Evolutionary conservation across 2,888 invertebrate genomes (phyloP), one percentile per base, ranked within the genome.

Genomic region (Gastracanthus pulcherrimus): DNA sequence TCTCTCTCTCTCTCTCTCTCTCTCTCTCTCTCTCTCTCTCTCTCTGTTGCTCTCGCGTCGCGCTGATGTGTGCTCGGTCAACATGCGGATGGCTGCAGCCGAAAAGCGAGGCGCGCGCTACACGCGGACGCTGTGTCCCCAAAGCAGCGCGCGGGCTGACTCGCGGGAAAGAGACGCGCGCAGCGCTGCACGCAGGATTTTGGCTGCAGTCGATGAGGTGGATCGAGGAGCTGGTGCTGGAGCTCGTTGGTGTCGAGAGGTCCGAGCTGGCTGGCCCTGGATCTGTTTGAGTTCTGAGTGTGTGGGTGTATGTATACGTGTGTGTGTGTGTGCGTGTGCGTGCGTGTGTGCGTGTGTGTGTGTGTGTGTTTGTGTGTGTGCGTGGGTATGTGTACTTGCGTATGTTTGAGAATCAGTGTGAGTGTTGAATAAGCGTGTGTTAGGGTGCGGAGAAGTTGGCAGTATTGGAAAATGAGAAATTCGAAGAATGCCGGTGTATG

Each of bases 21-120:
- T 19, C 67, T 81, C 75, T 60, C 83, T 83, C 80, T 82, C 82
- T 82, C 81, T 75, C 79, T 81, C 80, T 84, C 81, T 84, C 82
- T 82, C 82, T 81, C 82, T 84, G 82, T 84, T 83, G 31, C 31
- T 62, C 7, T 2, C 26, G 72, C 31, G 23, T 60, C 29, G n/a
- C 19, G n/a, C 72, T 23, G 31, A 41, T 72, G n/a, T 34, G 58
- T 58, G 72, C 58, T 60, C 31, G 64, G 36, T 34, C 45, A 51
- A 48, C 48, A 3, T 13, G 19, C 41, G 64, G 74, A 62, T 48
- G 48, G 48, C 23, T 64, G 74, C 74, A 48, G 74, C 41, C 26
- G 74, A 64, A 75, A 75, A 75, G 74, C 72, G 26, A 45, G 11
- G n/a, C 48, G 5, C n/a, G 13, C 71, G 51, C 11, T 55, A 9